phyloP scores from a whole-genome alignment of 2,797 vertebrate species.

The Liasis olivaceus region DNA sequence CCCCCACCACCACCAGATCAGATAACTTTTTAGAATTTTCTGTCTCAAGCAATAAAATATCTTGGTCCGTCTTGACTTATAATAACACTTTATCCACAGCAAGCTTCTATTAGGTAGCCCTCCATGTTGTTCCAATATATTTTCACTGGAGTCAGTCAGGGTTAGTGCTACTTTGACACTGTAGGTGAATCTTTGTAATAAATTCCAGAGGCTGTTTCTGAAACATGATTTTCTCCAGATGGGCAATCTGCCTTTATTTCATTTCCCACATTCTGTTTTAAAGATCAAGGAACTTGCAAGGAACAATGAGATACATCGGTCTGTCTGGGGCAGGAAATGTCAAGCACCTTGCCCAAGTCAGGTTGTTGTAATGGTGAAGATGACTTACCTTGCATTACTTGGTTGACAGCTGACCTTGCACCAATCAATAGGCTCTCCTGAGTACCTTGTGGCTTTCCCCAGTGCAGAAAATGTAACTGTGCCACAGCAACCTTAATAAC shows the following conservation, averaged over 20 bases:
- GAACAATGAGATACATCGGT: neutral
- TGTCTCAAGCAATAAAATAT: neutral
- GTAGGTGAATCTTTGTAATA: neutral
- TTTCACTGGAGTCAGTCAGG: neutral
- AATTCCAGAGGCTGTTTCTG: constrained; percentile 16
- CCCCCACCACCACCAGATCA: neutral
- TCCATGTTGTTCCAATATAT: neutral
- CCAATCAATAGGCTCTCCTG: constrained; percentile 9
- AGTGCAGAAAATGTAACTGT: neutral
- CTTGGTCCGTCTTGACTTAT: neutral
- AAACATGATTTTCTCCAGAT: neutral
- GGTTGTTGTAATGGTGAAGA: constrained; percentile 6
- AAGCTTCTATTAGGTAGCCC: neutral
- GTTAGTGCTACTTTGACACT: constrained; percentile 1
- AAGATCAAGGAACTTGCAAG: constrained; percentile 20
- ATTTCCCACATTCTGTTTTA: constrained; percentile 19
- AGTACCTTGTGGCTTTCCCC: neutral
- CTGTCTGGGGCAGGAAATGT: constrained; percentile 1
- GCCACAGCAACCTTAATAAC: neutral
- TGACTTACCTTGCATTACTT: neutral
- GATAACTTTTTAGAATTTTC: neutral
- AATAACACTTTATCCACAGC: neutral
- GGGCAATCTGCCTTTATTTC: constrained; percentile 14
- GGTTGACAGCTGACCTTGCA: neutral
- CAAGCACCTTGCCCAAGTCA: neutral